Conservation (phyloP, 2,797 vertebrate species). For the Enteromius treurensis region DNA sequence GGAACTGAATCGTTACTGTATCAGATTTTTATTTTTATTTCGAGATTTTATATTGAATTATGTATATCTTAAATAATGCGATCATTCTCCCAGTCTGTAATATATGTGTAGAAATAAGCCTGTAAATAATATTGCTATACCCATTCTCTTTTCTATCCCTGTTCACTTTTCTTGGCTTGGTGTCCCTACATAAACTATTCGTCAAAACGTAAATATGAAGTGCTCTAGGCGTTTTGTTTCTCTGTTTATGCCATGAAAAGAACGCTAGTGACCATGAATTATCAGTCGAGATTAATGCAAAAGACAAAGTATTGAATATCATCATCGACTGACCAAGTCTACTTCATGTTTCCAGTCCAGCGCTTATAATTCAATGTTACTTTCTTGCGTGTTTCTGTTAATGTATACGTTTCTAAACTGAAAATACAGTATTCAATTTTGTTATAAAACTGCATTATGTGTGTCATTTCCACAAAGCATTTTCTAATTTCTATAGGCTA, state of each 20-base stretch:
- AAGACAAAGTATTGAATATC: conserved; percentile 80
- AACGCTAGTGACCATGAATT: conserved; percentile 76
- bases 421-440: conserved; percentile 96
- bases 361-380: conserved; percentile 89
- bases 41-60: conserved; percentile 99
- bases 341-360: conserved; percentile 83
- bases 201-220: conserved; percentile 82
- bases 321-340: conserved; percentile 79
- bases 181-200: conserved; percentile 90
- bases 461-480: conserved; percentile 65
- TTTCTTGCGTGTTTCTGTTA: conserved; percentile 90
- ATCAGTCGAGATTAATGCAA: conserved; percentile 85
- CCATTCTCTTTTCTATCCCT: conserved; percentile 80
- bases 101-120: conserved; percentile 99
- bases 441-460: conserved; percentile 83
- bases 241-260: conserved; percentile 69
- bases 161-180: conserved; percentile 87
- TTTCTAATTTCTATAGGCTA: background rate
- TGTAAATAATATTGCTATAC: conserved; percentile 97
- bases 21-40: conserved; percentile 99
- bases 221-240: conserved; percentile 81
- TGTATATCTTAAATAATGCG: conserved; percentile 99
- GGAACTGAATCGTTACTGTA: conserved; percentile 99
- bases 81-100: conserved; percentile 99
- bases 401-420: conserved; percentile 91